Evolutionary conservation across 92 coral and sea anemone genomes (phyloP), one percentile per base, ranked within the genome.

Genomic region (Epizoanthus ramosus): DNA sequence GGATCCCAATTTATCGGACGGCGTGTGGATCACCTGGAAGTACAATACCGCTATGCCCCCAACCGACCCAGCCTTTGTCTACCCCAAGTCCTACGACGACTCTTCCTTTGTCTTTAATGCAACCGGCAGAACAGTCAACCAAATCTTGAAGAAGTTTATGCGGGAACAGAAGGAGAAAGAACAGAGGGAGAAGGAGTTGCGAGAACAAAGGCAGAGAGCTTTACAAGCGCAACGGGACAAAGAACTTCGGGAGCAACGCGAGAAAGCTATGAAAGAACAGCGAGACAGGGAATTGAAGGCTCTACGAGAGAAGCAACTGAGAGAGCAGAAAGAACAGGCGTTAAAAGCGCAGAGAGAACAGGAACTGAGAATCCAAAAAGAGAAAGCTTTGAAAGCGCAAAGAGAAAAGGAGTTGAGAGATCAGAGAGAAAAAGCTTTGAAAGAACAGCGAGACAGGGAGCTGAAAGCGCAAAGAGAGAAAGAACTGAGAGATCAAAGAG

Each of bases 11-110:
- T 69, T 85, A 56, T 88, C 91, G 24, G 96, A 94, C 21, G 99
- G 99, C 35, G 94, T 94, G 57, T 97, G 99, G 99, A 85, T 89
- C 4, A 90, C 95, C 21, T 97, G 99, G 99, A 81, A 92, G 22
- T 94, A 92, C 31, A 83, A 83, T 68, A 90, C 95, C 6, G 50
- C 84, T 47, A 87, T 97, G 57, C 97, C 94, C 57, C 83, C 77
- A 57, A 92, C 99, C 33, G 92, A 85, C 63, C 77, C 76, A 39
- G 92, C 90, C 69, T 97, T 81, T 73, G 86, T 92, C 52, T 97
- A 97, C 80, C 99, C 99, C 1, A 85, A 86, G 68, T 93, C 98
- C 4, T 94, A 94, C 81, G 97, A 94, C 47, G 98, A 97, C 60
- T 89, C 94, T 35, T 73, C 88, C 16, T 72, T 91, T 72, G 73